Conservation (phyloP, 2,888 invertebrate genomes). For the Alcis repandata region DNA sequence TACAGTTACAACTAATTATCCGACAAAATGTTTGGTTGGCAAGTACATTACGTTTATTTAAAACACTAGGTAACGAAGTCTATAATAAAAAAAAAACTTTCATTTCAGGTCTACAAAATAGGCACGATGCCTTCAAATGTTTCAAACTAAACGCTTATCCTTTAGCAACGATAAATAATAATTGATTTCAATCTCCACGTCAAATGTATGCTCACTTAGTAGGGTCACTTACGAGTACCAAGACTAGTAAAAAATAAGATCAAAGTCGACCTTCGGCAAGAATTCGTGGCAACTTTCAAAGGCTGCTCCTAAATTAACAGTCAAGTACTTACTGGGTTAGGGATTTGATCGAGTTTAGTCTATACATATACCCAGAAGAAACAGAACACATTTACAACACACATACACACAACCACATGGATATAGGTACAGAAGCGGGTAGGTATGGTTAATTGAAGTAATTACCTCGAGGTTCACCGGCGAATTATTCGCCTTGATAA, state of each 20-base stretch:
- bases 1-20: no score
- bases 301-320: not conserved
- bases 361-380: no score
- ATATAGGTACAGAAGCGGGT: not conserved
- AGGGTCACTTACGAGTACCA: not conserved
- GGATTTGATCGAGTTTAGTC: not conserved
- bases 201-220: not conserved
- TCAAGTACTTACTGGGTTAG: not conserved
- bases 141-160: not conserved
- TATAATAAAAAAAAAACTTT: no score
- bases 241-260: conserved; percentile 8
- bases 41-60: not conserved
- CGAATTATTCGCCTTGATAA: conserved; percentile 13
- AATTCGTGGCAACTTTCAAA: conserved; percentile 15
- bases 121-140: conserved; percentile 1
- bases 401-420: not conserved
- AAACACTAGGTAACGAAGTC: no score
- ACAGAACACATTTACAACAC: not conserved
- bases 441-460: conserved; percentile 9
- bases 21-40: no score
- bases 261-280: conserved; percentile 12
- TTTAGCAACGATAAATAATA: not conserved
- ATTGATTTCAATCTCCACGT: not conserved
- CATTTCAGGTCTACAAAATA: no score
- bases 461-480: conserved; percentile 16